Evolutionary conservation across 2,888 invertebrate species (phyloP).

Genomic region (Hylaea fasciaria): DNA sequence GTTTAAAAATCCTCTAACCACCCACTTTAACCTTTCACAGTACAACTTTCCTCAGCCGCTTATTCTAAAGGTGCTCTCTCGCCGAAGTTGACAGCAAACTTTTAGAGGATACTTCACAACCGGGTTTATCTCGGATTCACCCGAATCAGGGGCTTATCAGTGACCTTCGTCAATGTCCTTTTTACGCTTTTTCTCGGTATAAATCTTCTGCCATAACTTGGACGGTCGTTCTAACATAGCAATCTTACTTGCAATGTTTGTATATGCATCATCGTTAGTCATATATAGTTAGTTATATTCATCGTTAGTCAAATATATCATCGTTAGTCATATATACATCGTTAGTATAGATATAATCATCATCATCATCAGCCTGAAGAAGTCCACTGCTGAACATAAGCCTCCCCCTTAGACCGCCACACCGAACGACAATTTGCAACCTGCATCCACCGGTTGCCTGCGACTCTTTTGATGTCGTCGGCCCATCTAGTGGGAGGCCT

Average conservation of each 20-base stretch:
- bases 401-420: too few species aligned
- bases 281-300: too few species aligned
- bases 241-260: neutral
- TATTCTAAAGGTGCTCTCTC: constrained; percentile 1
- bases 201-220: neutral
- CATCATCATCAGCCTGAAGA: too few species aligned
- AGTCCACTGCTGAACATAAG: too few species aligned
- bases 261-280: too few species aligned
- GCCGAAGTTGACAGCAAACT: constrained; percentile 13
- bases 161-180: constrained; percentile 20
- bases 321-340: too few species aligned
- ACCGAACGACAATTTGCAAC: too few species aligned
- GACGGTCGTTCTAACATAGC: neutral
- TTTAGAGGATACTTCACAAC: constrained; percentile 7
- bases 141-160: constrained; percentile 6
- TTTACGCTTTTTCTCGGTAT: neutral
- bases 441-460: too few species aligned
- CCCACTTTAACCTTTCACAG: neutral
- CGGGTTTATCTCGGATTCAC: constrained; percentile 14
- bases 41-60: neutral
- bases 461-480: too few species aligned
- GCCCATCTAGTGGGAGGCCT: too few species aligned
- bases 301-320: too few species aligned
- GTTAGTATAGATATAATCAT: too few species aligned
- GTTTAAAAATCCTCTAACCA: neutral